Evolutionary conservation across 2,797 vertebrate species (phyloP).

Genomic region (Pantherophis alleghaniensis): DNA sequence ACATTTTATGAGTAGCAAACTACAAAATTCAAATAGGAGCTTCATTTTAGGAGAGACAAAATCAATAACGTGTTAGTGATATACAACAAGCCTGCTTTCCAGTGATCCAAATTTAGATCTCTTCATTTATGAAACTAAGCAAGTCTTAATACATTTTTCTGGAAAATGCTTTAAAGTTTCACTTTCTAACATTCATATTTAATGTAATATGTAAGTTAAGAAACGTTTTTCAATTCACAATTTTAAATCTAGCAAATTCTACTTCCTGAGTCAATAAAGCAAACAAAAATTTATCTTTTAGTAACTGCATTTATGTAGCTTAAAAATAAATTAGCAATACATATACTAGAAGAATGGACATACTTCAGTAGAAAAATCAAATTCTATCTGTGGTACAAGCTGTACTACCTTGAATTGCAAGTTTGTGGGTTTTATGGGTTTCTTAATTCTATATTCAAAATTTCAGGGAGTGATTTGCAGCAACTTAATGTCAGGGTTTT

Average conservation of each 20-base stretch:
- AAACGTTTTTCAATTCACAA: not conserved
- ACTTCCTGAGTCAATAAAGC: not conserved
- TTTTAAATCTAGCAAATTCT: not conserved
- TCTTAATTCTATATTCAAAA: not conserved
- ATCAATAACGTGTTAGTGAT: constrained; percentile 44
- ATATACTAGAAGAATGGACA: not conserved
- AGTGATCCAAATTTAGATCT: constrained; percentile 31
- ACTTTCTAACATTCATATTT: constrained; percentile 10
- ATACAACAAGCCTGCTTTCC: constrained; percentile 17
- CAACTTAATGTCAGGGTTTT: not conserved
- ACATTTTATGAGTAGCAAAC: constrained; percentile 47
- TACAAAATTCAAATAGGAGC: constrained; percentile 48
- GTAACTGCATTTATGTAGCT: not conserved
- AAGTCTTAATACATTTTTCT: constrained; percentile 42
- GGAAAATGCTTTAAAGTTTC: constrained; percentile 31
- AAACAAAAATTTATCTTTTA: not conserved
- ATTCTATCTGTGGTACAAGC: not conserved
- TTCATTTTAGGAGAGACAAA: constrained; percentile 50
- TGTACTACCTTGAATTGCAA: not conserved
- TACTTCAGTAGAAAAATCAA: not conserved
- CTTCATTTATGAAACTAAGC: constrained; percentile 33
- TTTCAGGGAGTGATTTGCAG: not conserved
- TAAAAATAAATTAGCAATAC: not conserved
- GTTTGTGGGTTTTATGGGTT: not conserved
- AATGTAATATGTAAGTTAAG: not conserved